Conservation (phyloP, 2,888 invertebrate species). For the Mactromeris polynyma region DNA sequence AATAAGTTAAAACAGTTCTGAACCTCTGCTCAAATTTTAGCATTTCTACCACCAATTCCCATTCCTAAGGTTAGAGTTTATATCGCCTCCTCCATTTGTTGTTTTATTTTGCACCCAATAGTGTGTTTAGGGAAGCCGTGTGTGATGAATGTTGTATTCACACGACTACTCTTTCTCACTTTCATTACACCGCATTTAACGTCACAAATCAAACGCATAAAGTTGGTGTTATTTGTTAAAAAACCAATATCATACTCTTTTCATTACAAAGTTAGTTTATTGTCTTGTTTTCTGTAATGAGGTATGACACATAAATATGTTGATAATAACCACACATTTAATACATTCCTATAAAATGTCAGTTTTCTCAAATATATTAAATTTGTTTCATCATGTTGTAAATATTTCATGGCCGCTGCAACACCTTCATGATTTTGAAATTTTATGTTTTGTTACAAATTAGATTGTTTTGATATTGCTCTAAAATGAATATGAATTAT, state of each 20-base stretch:
- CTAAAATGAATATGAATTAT: not conserved
- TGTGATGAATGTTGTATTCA: too few species aligned
- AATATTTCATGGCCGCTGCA: not conserved
- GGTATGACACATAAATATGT: slow-evolving; percentile 13
- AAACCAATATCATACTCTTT: not conserved
- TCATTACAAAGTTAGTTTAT: not conserved
- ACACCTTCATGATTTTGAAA: not conserved
- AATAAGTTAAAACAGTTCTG: too few species aligned
- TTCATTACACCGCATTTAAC: not conserved
- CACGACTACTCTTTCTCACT: too few species aligned
- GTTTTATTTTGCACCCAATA: too few species aligned
- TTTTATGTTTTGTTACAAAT: not conserved
- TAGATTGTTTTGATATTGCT: not conserved
- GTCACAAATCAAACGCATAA: not conserved
- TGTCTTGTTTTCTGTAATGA: not conserved
- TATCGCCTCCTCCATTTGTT: too few species aligned
- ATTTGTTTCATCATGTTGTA: not conserved
- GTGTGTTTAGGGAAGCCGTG: too few species aligned
- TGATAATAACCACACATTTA: not conserved
- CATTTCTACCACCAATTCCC: too few species aligned
- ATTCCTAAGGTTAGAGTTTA: too few species aligned
- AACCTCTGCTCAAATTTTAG: too few species aligned
- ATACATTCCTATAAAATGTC: not conserved
- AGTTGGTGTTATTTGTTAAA: not conserved
- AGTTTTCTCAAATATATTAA: slow-evolving; percentile 11